Percentiles rank a stretch among this genome's conserved stretches.
Evolutionary conservation across 2,888 invertebrate species (phyloP).

Genomic region (Megalurothrips usitatus): DNA sequence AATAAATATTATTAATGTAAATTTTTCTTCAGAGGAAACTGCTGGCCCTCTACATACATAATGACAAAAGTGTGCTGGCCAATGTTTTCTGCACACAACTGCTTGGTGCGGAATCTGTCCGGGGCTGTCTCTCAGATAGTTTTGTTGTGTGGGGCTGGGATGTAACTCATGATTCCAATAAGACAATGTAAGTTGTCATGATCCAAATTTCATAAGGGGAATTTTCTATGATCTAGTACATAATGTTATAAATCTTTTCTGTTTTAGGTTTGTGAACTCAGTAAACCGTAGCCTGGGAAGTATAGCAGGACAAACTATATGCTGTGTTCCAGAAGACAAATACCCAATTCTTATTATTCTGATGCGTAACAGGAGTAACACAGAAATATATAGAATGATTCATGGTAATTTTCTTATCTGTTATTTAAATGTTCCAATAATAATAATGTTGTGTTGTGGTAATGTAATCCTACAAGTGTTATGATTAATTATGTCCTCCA

Average conservation of each 20-base stretch:
- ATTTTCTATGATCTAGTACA: slow-evolving; percentile 3
- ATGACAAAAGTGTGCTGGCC: slow-evolving; percentile 89
- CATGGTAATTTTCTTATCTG: slow-evolving; percentile 57
- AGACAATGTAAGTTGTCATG: slow-evolving; percentile 59
- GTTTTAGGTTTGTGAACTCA: slow-evolving; percentile 64
- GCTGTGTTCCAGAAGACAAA: slow-evolving; percentile 79
- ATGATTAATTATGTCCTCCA: slow-evolving; percentile 40
- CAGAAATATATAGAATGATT: slow-evolving; percentile 85
- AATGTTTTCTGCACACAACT: slow-evolving; percentile 97
- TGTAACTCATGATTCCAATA: slow-evolving; percentile 82
- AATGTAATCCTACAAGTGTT: not conserved
- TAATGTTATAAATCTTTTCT: slow-evolving; percentile 30
- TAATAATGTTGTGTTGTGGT: slow-evolving; percentile 31
- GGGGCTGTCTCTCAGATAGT: slow-evolving; percentile 82
- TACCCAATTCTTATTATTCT: slow-evolving; percentile 86
- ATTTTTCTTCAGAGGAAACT: slow-evolving; percentile 70
- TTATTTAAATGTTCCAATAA: not conserved
- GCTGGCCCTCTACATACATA: slow-evolving; percentile 92
- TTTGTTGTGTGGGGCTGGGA: slow-evolving; percentile 98
- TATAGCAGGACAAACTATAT: slow-evolving; percentile 76
- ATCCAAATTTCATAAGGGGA: not conserved
- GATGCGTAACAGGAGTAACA: slow-evolving; percentile 80
- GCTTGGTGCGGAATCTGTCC: slow-evolving; percentile 84
- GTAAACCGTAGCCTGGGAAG: slow-evolving; percentile 73
- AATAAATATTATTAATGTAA: no score